Evolutionary conservation across 1,140 invertebrate genomes (phyloP).

Genomic region (Ips typographus): DNA sequence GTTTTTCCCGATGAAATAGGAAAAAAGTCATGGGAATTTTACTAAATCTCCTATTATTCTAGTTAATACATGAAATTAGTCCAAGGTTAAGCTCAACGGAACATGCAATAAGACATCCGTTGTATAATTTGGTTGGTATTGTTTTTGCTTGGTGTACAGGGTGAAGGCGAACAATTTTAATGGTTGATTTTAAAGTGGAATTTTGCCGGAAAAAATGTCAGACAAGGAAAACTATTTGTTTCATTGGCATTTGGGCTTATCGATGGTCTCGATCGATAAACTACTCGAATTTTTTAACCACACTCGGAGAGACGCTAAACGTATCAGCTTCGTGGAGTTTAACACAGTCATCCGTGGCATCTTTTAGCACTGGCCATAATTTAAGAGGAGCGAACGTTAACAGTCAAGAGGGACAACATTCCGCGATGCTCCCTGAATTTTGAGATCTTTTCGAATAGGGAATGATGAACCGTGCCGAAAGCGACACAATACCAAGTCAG

Average conservation of each 20-base stretch:
- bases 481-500: slow-evolving; percentile 10
- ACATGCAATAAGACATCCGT: slow-evolving; percentile 30
- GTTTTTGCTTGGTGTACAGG: not conserved
- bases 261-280: slow-evolving; percentile 27
- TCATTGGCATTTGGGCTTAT: slow-evolving; percentile 9
- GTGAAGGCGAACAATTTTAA: too few species aligned
- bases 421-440: slow-evolving; percentile 27
- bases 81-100: slow-evolving; percentile 20
- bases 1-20: too few species aligned
- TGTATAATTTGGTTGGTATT: slow-evolving; percentile 13
- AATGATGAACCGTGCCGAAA: slow-evolving; percentile 26
- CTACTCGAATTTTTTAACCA: slow-evolving; percentile 12
- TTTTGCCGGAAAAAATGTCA: too few species aligned
- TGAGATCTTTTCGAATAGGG: not conserved
- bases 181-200: too few species aligned
- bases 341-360: slow-evolving; percentile 19
- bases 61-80: slow-evolving; percentile 33
- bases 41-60: slow-evolving; percentile 21
- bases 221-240: not conserved
- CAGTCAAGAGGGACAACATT: slow-evolving; percentile 18
- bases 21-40: too few species aligned
- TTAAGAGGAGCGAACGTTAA: slow-evolving; percentile 16
- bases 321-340: slow-evolving; percentile 1
- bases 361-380: slow-evolving; percentile 19
- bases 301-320: slow-evolving; percentile 19